Evolutionary conservation across 2,797 vertebrate species (phyloP).

Genomic region (Hyperoplus immaculatus): DNA sequence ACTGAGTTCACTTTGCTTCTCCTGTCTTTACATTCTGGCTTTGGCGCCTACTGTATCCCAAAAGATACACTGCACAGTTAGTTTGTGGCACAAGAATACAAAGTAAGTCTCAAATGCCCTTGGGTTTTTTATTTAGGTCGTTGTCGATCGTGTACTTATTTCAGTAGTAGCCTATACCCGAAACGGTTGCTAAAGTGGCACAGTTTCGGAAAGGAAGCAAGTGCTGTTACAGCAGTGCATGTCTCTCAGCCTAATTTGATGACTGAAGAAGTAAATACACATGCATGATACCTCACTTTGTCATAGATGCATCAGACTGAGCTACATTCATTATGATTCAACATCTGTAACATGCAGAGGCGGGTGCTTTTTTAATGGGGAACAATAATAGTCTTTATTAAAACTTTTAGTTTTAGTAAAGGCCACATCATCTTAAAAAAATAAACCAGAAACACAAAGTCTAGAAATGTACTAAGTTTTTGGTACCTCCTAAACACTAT

Average conservation of each 20-base stretch:
- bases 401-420: constrained; percentile 1
- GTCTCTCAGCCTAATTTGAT: constrained; percentile 53
- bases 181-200: constrained; percentile 20
- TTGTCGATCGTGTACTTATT: not conserved
- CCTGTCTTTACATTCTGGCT: constrained; percentile 38
- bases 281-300: constrained; percentile 75
- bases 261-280: constrained; percentile 78
- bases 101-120: constrained; percentile 1
- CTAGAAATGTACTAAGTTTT: constrained; percentile 4
- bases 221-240: constrained; percentile 33
- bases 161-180: not conserved
- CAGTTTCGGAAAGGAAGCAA: constrained; percentile 27
- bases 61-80: not conserved
- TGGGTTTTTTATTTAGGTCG: not conserved
- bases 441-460: constrained; percentile 5
- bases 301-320: constrained; percentile 50
- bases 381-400: constrained; percentile 9
- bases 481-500: constrained; percentile 8
- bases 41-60: constrained; percentile 30
- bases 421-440: not conserved
- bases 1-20: constrained; percentile 52
- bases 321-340: constrained; percentile 47
- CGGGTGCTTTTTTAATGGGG: not conserved
- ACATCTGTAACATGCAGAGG: constrained; percentile 18
- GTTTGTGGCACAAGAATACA: not conserved